These are phyloP conservation scores for Ashinkailepas kermadecensis DNA, from an alignment of 2,888 invertebrate genomes.

Conservation along the genomic window DNA sequence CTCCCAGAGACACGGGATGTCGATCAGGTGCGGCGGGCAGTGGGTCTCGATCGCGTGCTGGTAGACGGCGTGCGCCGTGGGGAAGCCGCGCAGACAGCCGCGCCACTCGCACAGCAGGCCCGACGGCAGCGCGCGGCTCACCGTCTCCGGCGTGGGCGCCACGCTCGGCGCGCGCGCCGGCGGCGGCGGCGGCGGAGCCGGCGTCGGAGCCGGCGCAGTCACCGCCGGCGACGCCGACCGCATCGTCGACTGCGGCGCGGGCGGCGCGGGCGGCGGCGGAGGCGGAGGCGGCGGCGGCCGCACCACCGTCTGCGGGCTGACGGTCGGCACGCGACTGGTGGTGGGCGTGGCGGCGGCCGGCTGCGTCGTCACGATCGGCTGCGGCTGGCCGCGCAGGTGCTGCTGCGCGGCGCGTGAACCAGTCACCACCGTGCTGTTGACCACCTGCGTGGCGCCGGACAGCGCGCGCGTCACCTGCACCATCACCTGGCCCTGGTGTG, in stretches of 20 bases:
- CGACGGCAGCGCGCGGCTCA: constrained; percentile 30
- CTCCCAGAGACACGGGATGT: constrained; percentile 83
- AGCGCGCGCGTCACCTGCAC: constrained; percentile 13
- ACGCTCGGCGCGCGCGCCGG: constrained; percentile 27
- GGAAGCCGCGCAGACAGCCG: constrained; percentile 57
- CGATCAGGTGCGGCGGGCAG: constrained; percentile 58
- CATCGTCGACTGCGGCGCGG: constrained; percentile 26
- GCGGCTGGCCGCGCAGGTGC: constrained; percentile 31
- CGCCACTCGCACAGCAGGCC: constrained; percentile 80
- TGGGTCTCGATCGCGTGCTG: constrained; percentile 79
- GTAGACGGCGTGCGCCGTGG: constrained; percentile 54
- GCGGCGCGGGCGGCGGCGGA: constrained; percentile 30
- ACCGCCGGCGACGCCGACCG: constrained; percentile 20
- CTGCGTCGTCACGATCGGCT: constrained; percentile 26
- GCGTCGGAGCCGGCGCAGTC: constrained; percentile 24
- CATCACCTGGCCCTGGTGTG: constrained; percentile 22
- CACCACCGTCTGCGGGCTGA: background rate
- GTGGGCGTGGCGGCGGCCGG: constrained; percentile 30
- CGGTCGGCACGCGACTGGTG: constrained; percentile 26
- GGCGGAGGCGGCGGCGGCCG: background rate
- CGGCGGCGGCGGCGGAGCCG: constrained; percentile 27
- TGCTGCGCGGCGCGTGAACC: constrained; percentile 22
- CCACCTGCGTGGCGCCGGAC: background rate
- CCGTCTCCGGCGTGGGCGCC: constrained; percentile 12
- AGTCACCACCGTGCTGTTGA: constrained; percentile 34